These are phyloP conservation scores for Vireo altiloquus DNA, from an alignment of 2,113 vertebrate genomes.

Conservation along the genomic window DNA sequence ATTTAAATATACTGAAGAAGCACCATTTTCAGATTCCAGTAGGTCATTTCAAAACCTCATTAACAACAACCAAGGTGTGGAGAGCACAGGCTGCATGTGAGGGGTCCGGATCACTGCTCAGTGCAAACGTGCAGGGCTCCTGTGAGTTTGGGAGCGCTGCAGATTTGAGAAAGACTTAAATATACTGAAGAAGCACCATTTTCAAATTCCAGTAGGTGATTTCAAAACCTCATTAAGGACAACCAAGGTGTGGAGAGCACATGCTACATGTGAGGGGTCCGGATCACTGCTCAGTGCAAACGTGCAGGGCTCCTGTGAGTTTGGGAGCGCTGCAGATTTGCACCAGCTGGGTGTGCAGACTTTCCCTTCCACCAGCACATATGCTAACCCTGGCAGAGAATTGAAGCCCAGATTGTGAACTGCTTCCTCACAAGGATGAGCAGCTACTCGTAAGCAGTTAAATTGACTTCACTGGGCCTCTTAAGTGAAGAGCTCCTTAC, in stretches of 20 bases:
- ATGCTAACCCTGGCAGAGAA: constrained; percentile 29
- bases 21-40: not conserved
- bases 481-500: not conserved
- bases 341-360: not conserved
- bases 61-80: not conserved
- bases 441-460: not conserved
- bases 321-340: not conserved
- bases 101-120: not conserved
- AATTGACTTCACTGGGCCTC: not conserved
- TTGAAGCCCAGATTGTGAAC: constrained; percentile 26
- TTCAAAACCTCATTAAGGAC: not conserved
- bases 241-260: not conserved
- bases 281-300: not conserved
- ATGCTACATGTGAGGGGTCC: not conserved
- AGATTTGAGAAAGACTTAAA: not conserved
- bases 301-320: not conserved
- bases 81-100: not conserved
- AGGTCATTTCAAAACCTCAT: not conserved
- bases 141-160: not conserved
- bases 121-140: not conserved
- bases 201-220: not conserved
- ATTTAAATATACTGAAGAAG: not conserved
- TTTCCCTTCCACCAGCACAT: constrained; percentile 8
- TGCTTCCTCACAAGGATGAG: constrained; percentile 4
- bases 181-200: not conserved